phyloP scores from a whole-genome alignment of 1,140 invertebrate genomes.

The Caenorhabditis inopinata region DNA sequence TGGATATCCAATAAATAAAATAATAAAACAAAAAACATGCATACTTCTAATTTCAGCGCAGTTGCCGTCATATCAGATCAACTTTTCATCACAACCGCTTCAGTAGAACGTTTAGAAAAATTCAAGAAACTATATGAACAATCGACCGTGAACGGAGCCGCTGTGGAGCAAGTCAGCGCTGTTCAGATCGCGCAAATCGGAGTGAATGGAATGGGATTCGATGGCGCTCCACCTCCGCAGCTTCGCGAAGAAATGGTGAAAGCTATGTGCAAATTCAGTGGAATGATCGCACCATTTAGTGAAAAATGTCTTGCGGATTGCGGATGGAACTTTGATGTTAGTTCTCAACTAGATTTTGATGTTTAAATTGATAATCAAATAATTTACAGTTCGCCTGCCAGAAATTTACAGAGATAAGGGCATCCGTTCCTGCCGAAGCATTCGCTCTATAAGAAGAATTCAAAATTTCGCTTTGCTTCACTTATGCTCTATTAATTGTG shows the following conservation, averaged over 20 bases:
- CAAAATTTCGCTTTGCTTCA: background rate
- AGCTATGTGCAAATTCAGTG: background rate
- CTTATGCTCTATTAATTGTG: background rate
- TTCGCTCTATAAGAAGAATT: background rate
- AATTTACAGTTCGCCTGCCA: background rate
- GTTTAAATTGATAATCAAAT: background rate
- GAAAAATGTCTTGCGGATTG: conserved; percentile 16
- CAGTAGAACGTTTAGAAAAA: conserved; percentile 8
- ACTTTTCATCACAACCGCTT: conserved; percentile 34
- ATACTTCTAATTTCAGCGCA: background rate
- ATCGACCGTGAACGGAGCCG: background rate
- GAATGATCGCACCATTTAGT: conserved; percentile 3
- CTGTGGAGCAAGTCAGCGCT: background rate
- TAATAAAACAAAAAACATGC: too few species aligned
- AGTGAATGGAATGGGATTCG: conserved; percentile 5
- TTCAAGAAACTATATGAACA: conserved; percentile 41
- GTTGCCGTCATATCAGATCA: conserved; percentile 44
- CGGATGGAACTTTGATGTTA: conserved; percentile 12
- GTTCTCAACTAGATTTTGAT: background rate
- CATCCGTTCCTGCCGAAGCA: background rate
- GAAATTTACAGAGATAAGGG: background rate
- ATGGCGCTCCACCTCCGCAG: background rate
- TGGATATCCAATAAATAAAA: background rate
- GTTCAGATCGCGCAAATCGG: conserved; percentile 15
- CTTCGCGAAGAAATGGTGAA: background rate